Base-by-base conservation (phyloP, 2,888 invertebrate genomes). In the Autographa pulchrina region DNA sequence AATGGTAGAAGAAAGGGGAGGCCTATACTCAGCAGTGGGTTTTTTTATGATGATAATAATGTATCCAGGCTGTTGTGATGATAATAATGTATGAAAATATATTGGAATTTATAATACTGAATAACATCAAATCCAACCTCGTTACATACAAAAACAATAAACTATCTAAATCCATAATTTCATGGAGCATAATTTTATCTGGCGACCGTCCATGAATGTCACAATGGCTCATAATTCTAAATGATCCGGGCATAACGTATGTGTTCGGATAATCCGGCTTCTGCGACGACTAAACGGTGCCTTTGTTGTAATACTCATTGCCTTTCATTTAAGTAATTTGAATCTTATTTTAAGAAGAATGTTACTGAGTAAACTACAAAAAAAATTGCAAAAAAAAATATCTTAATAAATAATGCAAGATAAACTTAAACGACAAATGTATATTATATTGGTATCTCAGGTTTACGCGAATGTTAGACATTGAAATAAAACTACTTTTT, bases 191-290 rank as follows among this genome's bases (percentile, higher is more conserved):
- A 16, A 43, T 43, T 43, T 43, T 43, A 43, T 43, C 43, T 16
- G 43, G 38, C 16, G 48, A 0, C n/a, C 48, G n/a, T 48, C 1
- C 48, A 48, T 43, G 14, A 43, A 43, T 48, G 48, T 48, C 16
- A 48, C 48, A 48, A 48, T 16, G 48, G 48, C n/a, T 48, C 48
- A 48, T 48, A 48, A 48, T n/a, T 48, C 48, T 48, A 48, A 48
- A 48, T 48, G 48, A 48, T 48, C n/a, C 48, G 48, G 48, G 48
- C n/a, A n/a, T 16, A 48, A 7, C 48, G 48, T 48, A 48, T 48
- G 48, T 48, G 48, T n/a, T 48, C 43, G 43, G 5, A 43, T 43
- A 43, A 43, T 43, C 43, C 43, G 16, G 16, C 43, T 4, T 43
- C 43, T 5, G 16, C 13, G 43, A 13, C 13, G 41, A 14, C 43